Percentiles rank a stretch among this genome's conserved stretches.
Conservation (phyloP, 2,888 invertebrate species). For the Drosophila subsilvestris region DNA sequence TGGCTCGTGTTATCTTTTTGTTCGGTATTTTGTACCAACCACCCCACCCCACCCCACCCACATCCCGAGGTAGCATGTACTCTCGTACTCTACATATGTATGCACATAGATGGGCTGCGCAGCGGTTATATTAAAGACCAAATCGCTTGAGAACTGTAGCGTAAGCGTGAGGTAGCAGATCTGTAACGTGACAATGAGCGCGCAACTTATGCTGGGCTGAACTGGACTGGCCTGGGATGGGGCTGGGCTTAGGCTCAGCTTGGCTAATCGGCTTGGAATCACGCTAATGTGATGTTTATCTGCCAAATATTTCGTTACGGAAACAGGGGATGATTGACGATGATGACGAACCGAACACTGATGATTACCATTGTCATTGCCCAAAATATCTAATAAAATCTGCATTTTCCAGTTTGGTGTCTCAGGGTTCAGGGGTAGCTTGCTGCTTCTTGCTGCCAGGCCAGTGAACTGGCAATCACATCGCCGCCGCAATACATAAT, state of each 20-base stretch:
- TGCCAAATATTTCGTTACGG: constrained; percentile 32
- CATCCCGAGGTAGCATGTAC: neutral
- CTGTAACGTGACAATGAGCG: constrained; percentile 44
- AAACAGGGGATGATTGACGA: constrained; percentile 38
- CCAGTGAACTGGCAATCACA: constrained; percentile 29
- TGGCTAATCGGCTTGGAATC: constrained; percentile 70
- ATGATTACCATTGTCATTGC: constrained; percentile 33
- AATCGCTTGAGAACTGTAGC: constrained; percentile 1
- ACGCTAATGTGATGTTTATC: constrained; percentile 74
- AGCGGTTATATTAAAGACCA: constrained; percentile 1
- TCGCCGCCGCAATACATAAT: constrained; percentile 41
- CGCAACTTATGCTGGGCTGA: constrained; percentile 38
- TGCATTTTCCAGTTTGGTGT: constrained; percentile 54
- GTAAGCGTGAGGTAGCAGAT: constrained; percentile 47
- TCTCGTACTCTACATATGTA: too few species aligned
- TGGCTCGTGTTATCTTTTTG: neutral
- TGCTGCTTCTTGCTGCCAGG: too few species aligned
- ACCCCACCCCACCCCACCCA: too few species aligned
- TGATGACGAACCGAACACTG: constrained; percentile 25
- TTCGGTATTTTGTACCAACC: neutral
- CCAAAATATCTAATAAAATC: constrained; percentile 54
- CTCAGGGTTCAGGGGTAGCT: constrained; percentile 13
- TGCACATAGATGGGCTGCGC: neutral
- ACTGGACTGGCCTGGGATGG: neutral
- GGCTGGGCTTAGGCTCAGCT: constrained; percentile 16